phyloP scores from a whole-genome alignment of 2,797 vertebrate species.

The Argya squamiceps region DNA sequence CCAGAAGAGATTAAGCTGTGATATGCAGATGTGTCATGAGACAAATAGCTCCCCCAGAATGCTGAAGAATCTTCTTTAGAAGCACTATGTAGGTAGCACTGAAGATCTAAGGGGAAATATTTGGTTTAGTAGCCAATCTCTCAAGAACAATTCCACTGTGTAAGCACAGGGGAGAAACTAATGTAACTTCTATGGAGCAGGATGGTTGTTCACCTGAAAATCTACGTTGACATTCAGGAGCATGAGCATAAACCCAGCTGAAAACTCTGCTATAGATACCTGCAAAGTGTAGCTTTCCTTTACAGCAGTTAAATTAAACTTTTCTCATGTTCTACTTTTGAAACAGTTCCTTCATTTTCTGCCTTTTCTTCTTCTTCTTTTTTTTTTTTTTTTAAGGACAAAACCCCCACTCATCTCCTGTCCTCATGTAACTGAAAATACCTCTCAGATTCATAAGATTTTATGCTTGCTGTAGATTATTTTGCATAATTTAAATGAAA shows the following conservation, averaged over 20 bases:
- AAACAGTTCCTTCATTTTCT: not conserved
- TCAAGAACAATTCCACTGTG: not conserved
- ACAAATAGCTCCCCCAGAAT: not conserved
- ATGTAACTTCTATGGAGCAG: not conserved
- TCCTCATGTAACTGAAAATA: not conserved
- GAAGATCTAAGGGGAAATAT: not conserved
- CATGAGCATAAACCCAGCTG: rapidly evolving
- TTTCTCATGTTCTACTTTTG: not conserved
- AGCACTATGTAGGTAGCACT: not conserved
- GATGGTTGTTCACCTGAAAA: not conserved
- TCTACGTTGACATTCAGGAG: not conserved
- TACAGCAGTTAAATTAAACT: not conserved
- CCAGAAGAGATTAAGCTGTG: not conserved
- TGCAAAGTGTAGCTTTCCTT: not conserved
- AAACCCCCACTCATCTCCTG: not conserved
- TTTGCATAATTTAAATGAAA: slow-evolving; percentile 49
- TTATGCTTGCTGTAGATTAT: not conserved
- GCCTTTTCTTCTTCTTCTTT: rapidly evolving
- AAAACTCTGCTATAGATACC: not conserved
- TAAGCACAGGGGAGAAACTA: not conserved
- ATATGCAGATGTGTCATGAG: not conserved
- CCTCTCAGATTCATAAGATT: slow-evolving; percentile 12
- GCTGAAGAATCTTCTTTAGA: not conserved
- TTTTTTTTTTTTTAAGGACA: not conserved
- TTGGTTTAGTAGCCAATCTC: not conserved